Evolutionary conservation across 2,113 vertebrate species (phyloP), one percentile per base, ranked within the genome.

Genomic region (Neolamprologus ventralis): DNA sequence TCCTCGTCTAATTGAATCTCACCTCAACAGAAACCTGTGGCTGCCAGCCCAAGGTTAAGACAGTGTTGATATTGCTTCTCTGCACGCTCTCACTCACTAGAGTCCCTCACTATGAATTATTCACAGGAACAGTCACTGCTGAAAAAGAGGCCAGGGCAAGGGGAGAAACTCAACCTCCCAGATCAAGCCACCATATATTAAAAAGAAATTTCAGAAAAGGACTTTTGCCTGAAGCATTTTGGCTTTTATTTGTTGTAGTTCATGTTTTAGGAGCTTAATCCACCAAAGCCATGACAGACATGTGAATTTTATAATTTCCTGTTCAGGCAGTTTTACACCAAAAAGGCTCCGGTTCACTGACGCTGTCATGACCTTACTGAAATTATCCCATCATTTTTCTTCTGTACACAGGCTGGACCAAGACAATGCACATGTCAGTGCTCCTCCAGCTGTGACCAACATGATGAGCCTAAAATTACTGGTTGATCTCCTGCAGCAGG

Each of bases 351-450:
- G 2, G 17, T 85, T 84, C 42, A 19, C 33, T 54, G 63, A 80
- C 63, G 3, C 13, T 55, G 45, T 87, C 63, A 9, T 83, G 82
- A 79, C 81, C 81, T 71, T 60, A 6, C 23, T 55, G 17, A 83
- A 82, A 85, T 87, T 71, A 73, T 81, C 40, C 86, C 84, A 82
- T 88, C 80, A 89, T 8, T 90, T 84, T 84, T 82, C 81, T 63
- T 40, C 54, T 42, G 37, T 65, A 40, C 82, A 28, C 53, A 80
- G 26, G 9, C 4, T 49, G 82, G 21, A 85, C 53, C 23, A 65
- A 57, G 85, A 91, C 91, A 91, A 94, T 91, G 85, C 63, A 91
- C 91, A 58, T 91, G 89, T 87, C 88, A 16, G n/a, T 86, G 92
- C 85, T 90, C 85, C 85, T 88, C 86, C 90, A 85, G 60, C 92